Evolutionary conservation across 2,888 invertebrate genomes (phyloP).

Genomic region (Drosophila recens): DNA sequence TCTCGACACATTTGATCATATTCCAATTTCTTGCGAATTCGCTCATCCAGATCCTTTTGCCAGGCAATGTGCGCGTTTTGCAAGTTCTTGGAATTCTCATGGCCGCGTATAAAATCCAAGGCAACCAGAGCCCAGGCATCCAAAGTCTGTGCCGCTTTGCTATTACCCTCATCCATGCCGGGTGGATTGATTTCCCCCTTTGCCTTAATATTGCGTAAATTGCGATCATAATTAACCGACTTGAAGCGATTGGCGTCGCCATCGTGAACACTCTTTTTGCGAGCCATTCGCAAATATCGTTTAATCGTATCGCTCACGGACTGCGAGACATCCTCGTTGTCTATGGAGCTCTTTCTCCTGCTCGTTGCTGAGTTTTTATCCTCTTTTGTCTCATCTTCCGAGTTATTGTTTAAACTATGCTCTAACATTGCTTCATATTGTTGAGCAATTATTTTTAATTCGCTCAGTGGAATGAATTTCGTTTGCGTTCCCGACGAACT

Average conservation of each 20-base stretch:
- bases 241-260: constrained; percentile 91
- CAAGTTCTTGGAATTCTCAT: constrained; percentile 66
- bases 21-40: constrained; percentile 71
- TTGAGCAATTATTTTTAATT: constrained; percentile 78
- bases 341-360: constrained; percentile 91
- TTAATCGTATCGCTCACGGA: constrained; percentile 95
- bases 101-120: constrained; percentile 86
- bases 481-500: constrained; percentile 81
- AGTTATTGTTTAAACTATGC: constrained; percentile 48
- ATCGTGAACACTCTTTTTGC: constrained; percentile 92
- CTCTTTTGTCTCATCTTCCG: constrained; percentile 73
- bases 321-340: constrained; percentile 93
- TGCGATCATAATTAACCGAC: constrained; percentile 94
- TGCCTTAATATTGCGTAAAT: constrained; percentile 92
- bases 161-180: constrained; percentile 91
- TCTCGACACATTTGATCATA: constrained; percentile 61
- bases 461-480: constrained; percentile 80
- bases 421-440: constrained; percentile 73
- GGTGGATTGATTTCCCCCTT: constrained; percentile 91
- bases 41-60: constrained; percentile 73
- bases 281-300: constrained; percentile 93
- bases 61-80: constrained; percentile 79
- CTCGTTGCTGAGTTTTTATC: constrained; percentile 52
- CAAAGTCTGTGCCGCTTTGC: constrained; percentile 92
- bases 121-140: constrained; percentile 89